Evolutionary conservation across 2,888 invertebrate species (phyloP), one percentile per base, ranked within the genome.

Genomic region (Griposia aprilina): DNA sequence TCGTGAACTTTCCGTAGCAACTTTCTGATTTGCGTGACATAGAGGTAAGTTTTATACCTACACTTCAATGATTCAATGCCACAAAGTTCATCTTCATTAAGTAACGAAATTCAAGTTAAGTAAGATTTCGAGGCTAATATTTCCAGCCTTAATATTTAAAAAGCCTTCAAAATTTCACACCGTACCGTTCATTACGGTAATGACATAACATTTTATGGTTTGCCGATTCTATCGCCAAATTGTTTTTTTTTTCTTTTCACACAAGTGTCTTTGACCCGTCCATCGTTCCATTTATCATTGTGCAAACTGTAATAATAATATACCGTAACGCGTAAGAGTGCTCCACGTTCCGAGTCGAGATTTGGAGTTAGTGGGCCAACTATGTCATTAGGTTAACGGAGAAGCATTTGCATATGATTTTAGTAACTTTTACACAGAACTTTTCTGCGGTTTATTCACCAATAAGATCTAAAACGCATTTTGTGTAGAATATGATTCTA

Each of bases 321-420:
- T 95, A 95, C 95, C 95, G 95, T 96, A 95, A 95, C 90, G 90
- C 89, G 93, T 93, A 94, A 94, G 92, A 95, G 93, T 92, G 91
- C 88, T 93, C 87, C 88, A 90, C 88, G 91, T 90, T 91, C 87
- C 79, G 84, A 91, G 89, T 90, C 90, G 88, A 93, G 92, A 93
- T 94, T 93, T 86, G 88, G 87, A 93, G 93, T 93, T 93, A 94
- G 94, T 95, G 90, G 93, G 94, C 91, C 94, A 96, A 93, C 94
- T 93, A 94, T 94, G 94, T 94, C 94, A 94, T 95, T 95, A 93
- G 94, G 96, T 94, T 96, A 96, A 94, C 95, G 94, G 94, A 93
- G 91, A 93, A 87, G 17, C 92, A 93, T 95, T 94, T 94, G 92
- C 93, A 93, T 92, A 92, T 88, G 83, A 88, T 92, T 92, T 94